Conservation (phyloP, 2,113 vertebrate genomes). For the Formicarius rufipectus region DNA sequence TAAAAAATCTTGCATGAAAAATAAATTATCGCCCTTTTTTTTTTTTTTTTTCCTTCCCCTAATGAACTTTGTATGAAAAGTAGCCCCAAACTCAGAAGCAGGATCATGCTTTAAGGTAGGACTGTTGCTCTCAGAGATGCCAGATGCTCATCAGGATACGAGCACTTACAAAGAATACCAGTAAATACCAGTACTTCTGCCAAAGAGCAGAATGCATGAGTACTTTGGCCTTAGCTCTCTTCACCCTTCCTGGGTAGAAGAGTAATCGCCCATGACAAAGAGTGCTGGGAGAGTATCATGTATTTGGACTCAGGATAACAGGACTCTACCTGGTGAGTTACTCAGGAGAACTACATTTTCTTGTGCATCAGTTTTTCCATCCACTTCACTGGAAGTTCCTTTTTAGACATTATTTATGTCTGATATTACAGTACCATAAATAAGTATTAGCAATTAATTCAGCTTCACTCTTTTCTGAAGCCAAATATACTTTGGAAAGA, state of each 20-base stretch:
- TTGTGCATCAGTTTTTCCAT: neutral
- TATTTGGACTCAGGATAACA: neutral
- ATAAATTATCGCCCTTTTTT: neutral
- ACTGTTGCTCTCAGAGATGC: neutral
- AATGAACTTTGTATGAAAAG: neutral
- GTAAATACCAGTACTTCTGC: neutral
- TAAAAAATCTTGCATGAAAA: constrained; percentile 23
- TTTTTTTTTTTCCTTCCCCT: neutral
- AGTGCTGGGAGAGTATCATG: neutral
- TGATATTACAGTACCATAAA: neutral
- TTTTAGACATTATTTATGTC: neutral
- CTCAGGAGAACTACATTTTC: neutral
- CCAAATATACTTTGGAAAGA: constrained; percentile 17
- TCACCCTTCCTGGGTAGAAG: neutral
- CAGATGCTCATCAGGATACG: neutral
- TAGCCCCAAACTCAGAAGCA: neutral
- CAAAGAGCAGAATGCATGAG: neutral
- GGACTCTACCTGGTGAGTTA: neutral
- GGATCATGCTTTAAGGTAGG: neutral
- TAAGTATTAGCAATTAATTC: constrained; percentile 2
- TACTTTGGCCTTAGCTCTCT: neutral
- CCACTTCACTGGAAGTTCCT: neutral
- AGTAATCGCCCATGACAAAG: neutral
- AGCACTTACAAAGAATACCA: neutral
- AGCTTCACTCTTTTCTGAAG: constrained; percentile 4